phyloP scores from a whole-genome alignment of 2,797 vertebrate genomes.

The Melopsittacus undulatus region DNA sequence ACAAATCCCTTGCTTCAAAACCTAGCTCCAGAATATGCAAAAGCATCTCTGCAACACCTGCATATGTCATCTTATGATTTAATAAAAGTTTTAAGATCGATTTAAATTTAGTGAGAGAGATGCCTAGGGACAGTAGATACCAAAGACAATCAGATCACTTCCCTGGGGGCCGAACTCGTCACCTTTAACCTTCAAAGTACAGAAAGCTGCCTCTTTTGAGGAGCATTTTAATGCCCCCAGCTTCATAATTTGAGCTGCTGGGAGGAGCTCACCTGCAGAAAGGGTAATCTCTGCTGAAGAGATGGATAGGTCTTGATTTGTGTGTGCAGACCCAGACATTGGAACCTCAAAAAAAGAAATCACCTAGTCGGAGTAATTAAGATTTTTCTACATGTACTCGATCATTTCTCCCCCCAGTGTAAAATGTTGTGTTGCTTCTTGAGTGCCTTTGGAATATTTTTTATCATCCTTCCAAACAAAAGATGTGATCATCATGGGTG shows the following conservation, averaged over 20 bases:
- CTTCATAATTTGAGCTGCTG: neutral
- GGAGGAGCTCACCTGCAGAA: neutral
- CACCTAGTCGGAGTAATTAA: neutral
- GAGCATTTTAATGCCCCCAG: neutral
- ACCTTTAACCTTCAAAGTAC: neutral
- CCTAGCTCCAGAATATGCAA: neutral
- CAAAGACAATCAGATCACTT: neutral
- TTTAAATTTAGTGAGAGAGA: neutral
- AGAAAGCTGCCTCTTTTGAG: neutral
- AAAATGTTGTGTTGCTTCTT: neutral
- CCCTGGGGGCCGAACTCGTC: neutral
- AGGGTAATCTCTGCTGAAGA: neutral
- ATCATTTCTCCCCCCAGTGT: neutral
- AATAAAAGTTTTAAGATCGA: neutral
- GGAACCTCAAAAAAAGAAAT: neutral
- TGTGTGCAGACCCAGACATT: neutral
- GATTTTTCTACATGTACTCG: neutral
- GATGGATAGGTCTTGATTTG: neutral
- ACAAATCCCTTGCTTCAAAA: neutral
- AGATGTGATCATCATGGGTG: neutral
- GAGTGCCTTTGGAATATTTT: neutral
- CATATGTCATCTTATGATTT: neutral
- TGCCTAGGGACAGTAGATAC: neutral
- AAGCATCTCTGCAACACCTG: neutral
- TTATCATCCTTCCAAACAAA: conserved; percentile 8